Conservation (phyloP, 2,113 vertebrate species). For the Perognathus longimembris region DNA sequence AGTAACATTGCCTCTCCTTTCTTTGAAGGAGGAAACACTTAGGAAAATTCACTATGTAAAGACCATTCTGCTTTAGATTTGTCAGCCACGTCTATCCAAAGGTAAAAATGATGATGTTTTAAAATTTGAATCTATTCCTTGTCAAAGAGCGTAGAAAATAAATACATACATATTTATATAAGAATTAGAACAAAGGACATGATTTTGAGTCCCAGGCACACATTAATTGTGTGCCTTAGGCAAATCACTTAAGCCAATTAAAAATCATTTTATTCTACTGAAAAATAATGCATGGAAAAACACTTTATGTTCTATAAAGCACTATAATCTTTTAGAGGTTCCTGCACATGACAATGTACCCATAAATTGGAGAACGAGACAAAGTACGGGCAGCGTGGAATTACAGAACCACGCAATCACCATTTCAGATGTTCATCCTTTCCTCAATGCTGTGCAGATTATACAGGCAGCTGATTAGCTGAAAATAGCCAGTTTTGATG, state of each 20-base stretch:
- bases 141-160: slow-evolving; percentile 27
- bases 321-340: background rate
- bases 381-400: background rate
- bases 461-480: slow-evolving; percentile 48
- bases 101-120: background rate
- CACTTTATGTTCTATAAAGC: slow-evolving; percentile 47
- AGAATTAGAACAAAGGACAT: slow-evolving; percentile 63
- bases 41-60: background rate
- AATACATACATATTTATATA: slow-evolving; percentile 69
- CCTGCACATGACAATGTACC: background rate
- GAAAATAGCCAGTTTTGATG: slow-evolving; percentile 69
- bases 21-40: background rate
- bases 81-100: background rate
- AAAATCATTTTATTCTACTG: slow-evolving; percentile 64
- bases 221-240: slow-evolving; percentile 72
- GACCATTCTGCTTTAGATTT: background rate
- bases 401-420: background rate
- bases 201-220: slow-evolving; percentile 61
- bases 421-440: slow-evolving; percentile 13
- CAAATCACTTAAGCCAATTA: slow-evolving; percentile 73
- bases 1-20: background rate
- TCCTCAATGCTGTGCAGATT: background rate
- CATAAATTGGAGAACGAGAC: slow-evolving; percentile 42
- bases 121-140: slow-evolving; percentile 16
- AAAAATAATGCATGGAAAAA: slow-evolving; percentile 63